Evolutionary conservation across 2,888 invertebrate species (phyloP).

Genomic region (Noctua janthe): DNA sequence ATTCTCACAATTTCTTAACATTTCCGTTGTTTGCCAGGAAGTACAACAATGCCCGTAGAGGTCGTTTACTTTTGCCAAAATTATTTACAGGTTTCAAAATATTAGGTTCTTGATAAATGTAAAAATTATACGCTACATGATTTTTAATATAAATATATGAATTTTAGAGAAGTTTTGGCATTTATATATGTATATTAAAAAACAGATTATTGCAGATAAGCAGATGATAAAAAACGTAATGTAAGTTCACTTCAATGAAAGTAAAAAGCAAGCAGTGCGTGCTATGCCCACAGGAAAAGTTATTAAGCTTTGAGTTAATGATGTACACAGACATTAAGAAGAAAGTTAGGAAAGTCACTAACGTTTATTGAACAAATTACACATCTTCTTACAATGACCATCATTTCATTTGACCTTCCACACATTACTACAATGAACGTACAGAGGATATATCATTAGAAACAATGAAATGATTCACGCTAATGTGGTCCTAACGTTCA

Average conservation of each 20-base stretch:
- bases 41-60: constrained; percentile 17
- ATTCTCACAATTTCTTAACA: constrained; percentile 25
- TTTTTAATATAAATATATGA: not conserved
- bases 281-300: constrained; percentile 36
- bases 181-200: not conserved
- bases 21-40: constrained; percentile 25
- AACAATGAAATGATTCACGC: constrained; percentile 52
- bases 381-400: constrained; percentile 40
- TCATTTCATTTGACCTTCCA: constrained; percentile 59
- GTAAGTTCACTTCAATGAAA: constrained; percentile 29
- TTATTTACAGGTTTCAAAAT: constrained; percentile 1
- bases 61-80: constrained; percentile 32
- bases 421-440: constrained; percentile 41
- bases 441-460: constrained; percentile 59
- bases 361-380: constrained; percentile 58
- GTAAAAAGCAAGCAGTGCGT: constrained; percentile 34
- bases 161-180: not conserved
- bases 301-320: constrained; percentile 40
- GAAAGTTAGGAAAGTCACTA: constrained; percentile 58
- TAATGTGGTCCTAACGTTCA: constrained; percentile 54
- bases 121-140: constrained; percentile 25
- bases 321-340: constrained; percentile 34
- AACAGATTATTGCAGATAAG: not conserved
- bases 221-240: constrained; percentile 1
- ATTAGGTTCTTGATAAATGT: constrained; percentile 22